Base-by-base conservation (phyloP, 2,888 invertebrate species). In the Vannuccia rotundouncinata region DNA sequence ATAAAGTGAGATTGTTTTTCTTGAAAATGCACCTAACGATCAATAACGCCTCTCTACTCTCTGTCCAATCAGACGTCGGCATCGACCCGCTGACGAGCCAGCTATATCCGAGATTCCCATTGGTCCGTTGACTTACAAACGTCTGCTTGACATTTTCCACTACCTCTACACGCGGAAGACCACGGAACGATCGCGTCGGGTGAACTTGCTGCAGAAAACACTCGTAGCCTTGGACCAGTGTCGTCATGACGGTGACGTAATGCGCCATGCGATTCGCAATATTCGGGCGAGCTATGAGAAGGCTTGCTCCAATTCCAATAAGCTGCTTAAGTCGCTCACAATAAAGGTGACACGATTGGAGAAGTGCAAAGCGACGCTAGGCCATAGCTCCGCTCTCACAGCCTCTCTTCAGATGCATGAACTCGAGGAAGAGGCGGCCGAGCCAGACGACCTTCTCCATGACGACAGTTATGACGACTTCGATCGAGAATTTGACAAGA, bases 401-500 rank as follows among this genome's bases (percentile, higher is more conserved):
- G 87, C 87, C n/a, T 87, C 86, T 82, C 85, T 87, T 17, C 86
- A 87, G 77, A 84, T 87, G 17, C 86, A 85, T 77, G 86, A 87
- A 81, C 83, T 87, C 83, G 73, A 73, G n/a, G 73, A 22, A 29
- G n/a, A 27, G 29, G 79, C 79, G 30, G 28, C 22, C 1, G 80
- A 80, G 27, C 27, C 31, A 29, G 80, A 80, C 30, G 30, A 31
- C 28, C 80, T 80, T 10, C 80, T 80, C 27, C 2, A 17, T 2
- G 59, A 31, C 28, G 87, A 87, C 81, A 87, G 87, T 80, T 85
- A 85, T 83, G 88, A 88, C 83, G 87, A 87, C 60, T 88, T 87
- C 82, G 88, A 88, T 82, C 84, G 84, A 59, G 86, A 87, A 82
- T 88, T 88, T 86, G 87, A 88, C 81, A 84, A 84, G 77, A 86